Evolutionary conservation across 2,797 vertebrate genomes (phyloP).

Genomic region (Forpus xanthops): DNA sequence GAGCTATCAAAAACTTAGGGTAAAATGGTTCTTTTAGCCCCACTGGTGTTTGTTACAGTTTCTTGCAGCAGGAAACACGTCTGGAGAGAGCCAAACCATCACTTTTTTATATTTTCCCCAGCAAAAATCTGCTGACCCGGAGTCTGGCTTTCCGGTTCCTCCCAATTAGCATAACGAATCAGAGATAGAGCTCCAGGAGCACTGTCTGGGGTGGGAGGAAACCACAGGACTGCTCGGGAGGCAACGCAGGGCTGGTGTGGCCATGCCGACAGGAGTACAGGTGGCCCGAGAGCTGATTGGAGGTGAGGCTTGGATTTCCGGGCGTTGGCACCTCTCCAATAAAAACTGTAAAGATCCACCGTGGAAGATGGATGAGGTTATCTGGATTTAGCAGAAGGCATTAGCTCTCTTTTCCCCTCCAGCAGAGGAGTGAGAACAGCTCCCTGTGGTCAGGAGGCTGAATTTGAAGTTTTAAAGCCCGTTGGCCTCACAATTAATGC

Average conservation of each 20-base stretch:
- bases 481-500: not conserved
- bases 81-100: not conserved
- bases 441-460: not conserved
- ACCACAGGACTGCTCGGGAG: not conserved
- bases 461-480: slow-evolving; percentile 28
- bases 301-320: slow-evolving; percentile 15
- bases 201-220: slow-evolving; percentile 1
- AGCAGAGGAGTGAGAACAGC: not conserved
- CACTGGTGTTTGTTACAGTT: not conserved
- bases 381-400: slow-evolving; percentile 32
- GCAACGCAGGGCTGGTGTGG: accelerated
- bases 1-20: not conserved
- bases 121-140: slow-evolving; percentile 48
- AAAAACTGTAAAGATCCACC: not conserved
- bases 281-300: not conserved
- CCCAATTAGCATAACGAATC: not conserved
- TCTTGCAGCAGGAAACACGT: not conserved
- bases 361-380: slow-evolving; percentile 12
- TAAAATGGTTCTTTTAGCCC: not conserved
- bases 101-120: not conserved
- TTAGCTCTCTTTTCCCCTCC: not conserved
- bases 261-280: not conserved
- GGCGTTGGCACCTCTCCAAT: not conserved
- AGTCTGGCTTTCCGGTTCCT: slow-evolving; percentile 32
- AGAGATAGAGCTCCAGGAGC: not conserved